Conservation (phyloP, 2,888 invertebrate genomes). For the Pharmacophagus antenor region DNA sequence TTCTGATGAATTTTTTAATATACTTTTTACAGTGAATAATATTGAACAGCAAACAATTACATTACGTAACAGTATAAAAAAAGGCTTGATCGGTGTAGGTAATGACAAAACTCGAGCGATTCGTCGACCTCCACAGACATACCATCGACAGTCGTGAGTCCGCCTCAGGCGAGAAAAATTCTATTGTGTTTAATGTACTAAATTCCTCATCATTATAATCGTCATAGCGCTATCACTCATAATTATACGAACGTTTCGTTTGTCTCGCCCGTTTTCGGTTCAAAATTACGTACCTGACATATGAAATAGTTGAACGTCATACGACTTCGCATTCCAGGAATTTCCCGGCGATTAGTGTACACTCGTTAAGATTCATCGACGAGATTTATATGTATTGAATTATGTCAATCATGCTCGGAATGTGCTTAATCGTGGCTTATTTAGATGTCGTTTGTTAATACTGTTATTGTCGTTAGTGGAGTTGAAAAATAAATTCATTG, state of each 20-base stretch:
- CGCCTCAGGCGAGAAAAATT: slow-evolving; percentile 73
- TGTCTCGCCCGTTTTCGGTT: slow-evolving; percentile 6
- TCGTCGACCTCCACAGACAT: slow-evolving; percentile 23
- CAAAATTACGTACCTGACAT: slow-evolving; percentile 1
- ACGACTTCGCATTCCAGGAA: slow-evolving; percentile 54
- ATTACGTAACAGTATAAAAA: slow-evolving; percentile 1
- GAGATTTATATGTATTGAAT: slow-evolving; percentile 48
- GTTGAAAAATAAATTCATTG: slow-evolving; percentile 12
- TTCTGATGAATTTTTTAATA: neutral
- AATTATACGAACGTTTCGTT: slow-evolving; percentile 2
- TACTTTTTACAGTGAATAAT: neutral
- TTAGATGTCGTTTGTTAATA: slow-evolving; percentile 27
- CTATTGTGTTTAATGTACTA: slow-evolving; percentile 77
- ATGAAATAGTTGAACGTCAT: slow-evolving; percentile 26
- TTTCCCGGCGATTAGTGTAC: slow-evolving; percentile 55
- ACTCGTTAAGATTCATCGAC: slow-evolving; percentile 53
- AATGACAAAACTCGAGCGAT: slow-evolving; percentile 14
- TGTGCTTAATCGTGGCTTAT: slow-evolving; percentile 47
- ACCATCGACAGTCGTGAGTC: slow-evolving; percentile 55
- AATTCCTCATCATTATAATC: slow-evolving; percentile 73
- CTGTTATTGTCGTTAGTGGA: slow-evolving; percentile 21
- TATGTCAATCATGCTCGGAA: slow-evolving; percentile 51
- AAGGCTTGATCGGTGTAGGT: slow-evolving; percentile 6
- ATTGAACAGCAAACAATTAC: neutral
- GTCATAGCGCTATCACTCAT: slow-evolving; percentile 54